Percentiles rank a stretch among this genome's conserved stretches.
Conservation (phyloP, 1,140 invertebrate species). For the Trinorchestia longiramus region DNA sequence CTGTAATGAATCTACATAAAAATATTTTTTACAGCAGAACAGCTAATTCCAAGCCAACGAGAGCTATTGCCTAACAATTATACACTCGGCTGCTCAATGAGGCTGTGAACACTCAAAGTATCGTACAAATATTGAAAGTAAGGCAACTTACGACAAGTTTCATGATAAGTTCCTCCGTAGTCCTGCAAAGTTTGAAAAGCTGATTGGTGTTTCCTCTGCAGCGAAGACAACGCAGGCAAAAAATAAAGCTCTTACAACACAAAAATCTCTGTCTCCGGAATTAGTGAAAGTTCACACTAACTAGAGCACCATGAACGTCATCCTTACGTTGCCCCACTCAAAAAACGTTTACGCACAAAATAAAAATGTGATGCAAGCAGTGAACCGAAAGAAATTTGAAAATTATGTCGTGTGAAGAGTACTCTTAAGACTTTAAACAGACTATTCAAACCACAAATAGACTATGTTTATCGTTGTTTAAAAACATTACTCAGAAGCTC, state of each 20-base stretch:
- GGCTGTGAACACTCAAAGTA: too few relatives aligned
- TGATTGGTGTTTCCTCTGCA: not conserved
- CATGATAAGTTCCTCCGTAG: not conserved
- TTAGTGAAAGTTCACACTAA: not conserved
- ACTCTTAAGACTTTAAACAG: not conserved
- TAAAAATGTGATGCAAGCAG: not conserved
- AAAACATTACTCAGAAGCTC: too few relatives aligned
- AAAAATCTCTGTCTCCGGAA: not conserved
- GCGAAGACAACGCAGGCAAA: not conserved
- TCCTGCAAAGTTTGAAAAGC: not conserved
- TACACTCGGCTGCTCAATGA: not conserved
- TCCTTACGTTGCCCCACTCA: not conserved
- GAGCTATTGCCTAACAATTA: not conserved
- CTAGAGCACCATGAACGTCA: not conserved
- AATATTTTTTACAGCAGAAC: too few relatives aligned
- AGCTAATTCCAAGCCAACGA: too few relatives aligned
- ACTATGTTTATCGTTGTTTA: too few relatives aligned
- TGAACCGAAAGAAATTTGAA: not conserved
- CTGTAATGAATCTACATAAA: too few relatives aligned
- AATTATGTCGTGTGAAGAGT: not conserved
- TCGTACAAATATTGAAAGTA: not conserved
- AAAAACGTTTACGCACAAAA: not conserved
- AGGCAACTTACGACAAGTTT: not conserved
- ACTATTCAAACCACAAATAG: not conserved
- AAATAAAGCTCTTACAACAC: not conserved